Evolutionary conservation across 2,888 invertebrate species (phyloP), one percentile per base, ranked within the genome.

Genomic region (Ophonus ardosiacus): DNA sequence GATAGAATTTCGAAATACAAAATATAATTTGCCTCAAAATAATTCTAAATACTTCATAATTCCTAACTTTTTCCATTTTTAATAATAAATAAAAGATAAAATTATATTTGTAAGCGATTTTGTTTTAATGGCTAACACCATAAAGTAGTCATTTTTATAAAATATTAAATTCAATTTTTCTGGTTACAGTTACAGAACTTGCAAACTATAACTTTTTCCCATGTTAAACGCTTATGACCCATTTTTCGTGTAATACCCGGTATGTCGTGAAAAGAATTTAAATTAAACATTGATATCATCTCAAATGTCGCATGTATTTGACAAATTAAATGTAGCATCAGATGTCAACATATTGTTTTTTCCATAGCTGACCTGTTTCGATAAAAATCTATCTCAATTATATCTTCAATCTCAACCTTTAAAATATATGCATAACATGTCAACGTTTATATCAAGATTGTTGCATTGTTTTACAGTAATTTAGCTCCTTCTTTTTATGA

Each of bases 331-430:
- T 51, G 13, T 51, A 51, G 43, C 43, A 13, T 51, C 10, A 51
- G 13, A 56, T 78, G 56, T 78, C 21, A 40, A 21, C 21, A 40
- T 43, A 51, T 74, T 74, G 8, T 78, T 78, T n/a, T 56, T 78
- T 78, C 17, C 17, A 51, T 51, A 38, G 71, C 38, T 68, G 74
- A 74, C 76, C 76, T 78, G 56, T 21, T 78, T 78, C 40, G 78
- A 78, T 78, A 57, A 56, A 78, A 78, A 78, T 78, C 78, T 57
- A 17, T 0, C 15, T 57, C 57, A 56, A 78, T 78, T 21, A 17
- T 57, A 57, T 56, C 71, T 74, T 74, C 57, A 78, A 78, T 78
- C 78, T 78, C 6, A 18, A 57, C 40, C 18, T 6, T 43, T 18
- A 7, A 43, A 74, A 74, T 7, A 40, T 40, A 17, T 74, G 43